phyloP scores from a whole-genome alignment of 2,113 vertebrate species.

The Columbina picui region DNA sequence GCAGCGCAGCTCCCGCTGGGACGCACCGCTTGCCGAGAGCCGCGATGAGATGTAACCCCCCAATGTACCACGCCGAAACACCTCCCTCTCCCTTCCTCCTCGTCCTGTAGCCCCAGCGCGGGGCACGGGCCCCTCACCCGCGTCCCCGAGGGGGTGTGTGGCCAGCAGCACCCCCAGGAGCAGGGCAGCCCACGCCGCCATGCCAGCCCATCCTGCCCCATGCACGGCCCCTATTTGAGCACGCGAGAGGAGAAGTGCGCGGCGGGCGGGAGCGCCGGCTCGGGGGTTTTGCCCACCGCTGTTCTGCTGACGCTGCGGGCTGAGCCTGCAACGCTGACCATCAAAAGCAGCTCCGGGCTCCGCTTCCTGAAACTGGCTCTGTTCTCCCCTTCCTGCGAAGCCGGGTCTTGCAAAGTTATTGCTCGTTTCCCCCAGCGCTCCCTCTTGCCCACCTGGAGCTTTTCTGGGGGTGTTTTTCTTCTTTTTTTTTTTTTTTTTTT shows the following conservation, averaged over 20 bases:
- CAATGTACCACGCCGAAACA: rapidly evolving
- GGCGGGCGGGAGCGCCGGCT: background rate
- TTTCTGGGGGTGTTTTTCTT: background rate
- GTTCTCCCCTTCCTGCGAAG: background rate
- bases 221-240: conserved; percentile 47
- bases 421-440: rapidly evolving
- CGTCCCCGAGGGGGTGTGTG: rapidly evolving
- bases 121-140: background rate
- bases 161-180: conserved; percentile 39
- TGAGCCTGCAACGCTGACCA: background rate
- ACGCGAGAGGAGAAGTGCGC: conserved; percentile 33
- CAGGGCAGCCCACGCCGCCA: background rate
- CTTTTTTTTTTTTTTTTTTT: no score
- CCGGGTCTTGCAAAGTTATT: rapidly evolving
- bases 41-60: rapidly evolving
- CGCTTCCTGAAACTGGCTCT: background rate
- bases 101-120: rapidly evolving
- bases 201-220: background rate
- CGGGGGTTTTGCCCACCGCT: background rate
- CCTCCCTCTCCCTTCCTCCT: no score
- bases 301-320: background rate
- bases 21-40: rapidly evolving
- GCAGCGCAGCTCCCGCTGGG: background rate
- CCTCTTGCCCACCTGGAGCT: rapidly evolving
- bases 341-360: background rate